A percentile compares a stretch with the other conserved stretches of the same genome.
Conservation (phyloP, 2,113 vertebrate species). For the Halichoerus grypus region DNA sequence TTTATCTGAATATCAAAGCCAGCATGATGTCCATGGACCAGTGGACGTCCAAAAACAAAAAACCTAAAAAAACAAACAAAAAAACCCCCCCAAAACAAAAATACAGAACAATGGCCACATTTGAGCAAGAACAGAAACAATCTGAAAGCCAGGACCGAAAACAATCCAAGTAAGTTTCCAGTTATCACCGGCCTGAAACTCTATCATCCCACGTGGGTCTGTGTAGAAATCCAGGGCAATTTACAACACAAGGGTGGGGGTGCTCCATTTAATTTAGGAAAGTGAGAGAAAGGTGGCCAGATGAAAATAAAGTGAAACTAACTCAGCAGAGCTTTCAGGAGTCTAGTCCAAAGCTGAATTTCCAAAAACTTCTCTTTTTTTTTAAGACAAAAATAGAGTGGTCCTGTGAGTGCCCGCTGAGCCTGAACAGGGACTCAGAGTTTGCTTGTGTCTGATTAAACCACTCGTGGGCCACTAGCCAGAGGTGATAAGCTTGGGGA, state of each 20-base stretch:
- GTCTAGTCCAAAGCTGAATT: neutral
- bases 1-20: slow-evolving; percentile 74
- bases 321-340: neutral
- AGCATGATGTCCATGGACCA: slow-evolving; percentile 69
- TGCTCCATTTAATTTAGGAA: slow-evolving; percentile 6
- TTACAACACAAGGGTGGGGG: neutral
- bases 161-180: slow-evolving; percentile 2
- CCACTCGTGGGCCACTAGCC: neutral
- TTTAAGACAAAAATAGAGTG: neutral
- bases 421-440: neutral
- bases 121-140: slow-evolving; percentile 61
- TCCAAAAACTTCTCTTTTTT: neutral
- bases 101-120: slow-evolving; percentile 48
- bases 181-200: neutral
- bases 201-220: neutral
- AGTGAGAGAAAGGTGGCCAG: neutral
- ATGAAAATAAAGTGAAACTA: neutral
- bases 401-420: neutral
- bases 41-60: slow-evolving; percentile 46
- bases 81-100: neutral
- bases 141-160: neutral
- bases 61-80: neutral
- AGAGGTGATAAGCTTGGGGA: neutral
- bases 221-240: neutral
- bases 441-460: neutral